A percentile compares a stretch with the other conserved stretches of the same genome.
Conservation (phyloP, 2,888 invertebrate genomes). For the Blera fallax region DNA sequence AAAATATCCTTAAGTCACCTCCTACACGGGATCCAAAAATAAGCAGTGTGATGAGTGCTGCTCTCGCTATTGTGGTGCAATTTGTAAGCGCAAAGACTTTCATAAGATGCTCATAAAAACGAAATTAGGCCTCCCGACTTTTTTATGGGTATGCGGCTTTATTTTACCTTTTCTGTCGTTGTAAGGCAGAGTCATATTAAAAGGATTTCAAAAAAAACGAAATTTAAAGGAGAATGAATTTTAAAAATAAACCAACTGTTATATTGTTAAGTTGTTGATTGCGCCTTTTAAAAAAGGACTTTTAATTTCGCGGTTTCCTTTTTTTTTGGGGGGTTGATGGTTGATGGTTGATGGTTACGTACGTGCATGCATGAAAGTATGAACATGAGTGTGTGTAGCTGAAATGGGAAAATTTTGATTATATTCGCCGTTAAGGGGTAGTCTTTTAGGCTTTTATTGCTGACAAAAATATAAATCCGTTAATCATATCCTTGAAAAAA, state of each 20-base stretch:
- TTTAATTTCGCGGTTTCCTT: conserved; percentile 15
- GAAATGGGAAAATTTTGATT: background rate
- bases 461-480: background rate
- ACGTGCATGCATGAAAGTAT: background rate
- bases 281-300: conserved; percentile 4
- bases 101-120: conserved; percentile 41
- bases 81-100: conserved; percentile 49
- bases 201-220: background rate
- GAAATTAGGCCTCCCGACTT: conserved; percentile 34
- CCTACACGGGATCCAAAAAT: background rate
- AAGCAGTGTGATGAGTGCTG: background rate
- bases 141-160: conserved; percentile 30
- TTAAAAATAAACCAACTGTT: conserved; percentile 12
- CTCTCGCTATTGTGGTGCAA: conserved; percentile 26
- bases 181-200: conserved; percentile 16
- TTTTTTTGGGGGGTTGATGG: background rate
- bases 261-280: conserved; percentile 27
- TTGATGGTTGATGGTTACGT: background rate
- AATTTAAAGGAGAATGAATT: background rate
- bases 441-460: background rate
- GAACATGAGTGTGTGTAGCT: background rate
- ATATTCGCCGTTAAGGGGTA: background rate
- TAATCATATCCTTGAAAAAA: background rate
- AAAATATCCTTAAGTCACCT: conserved; percentile 19
- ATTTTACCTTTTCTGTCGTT: conserved; percentile 41